These are phyloP conservation scores for Mus musculus DNA, from an alignment of 2,113 vertebrate genomes.

Conservation along the genomic window GRCm39 chrX:51781001-51781500, in stretches of 20 bases:
- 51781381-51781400: background rate
- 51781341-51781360: background rate
- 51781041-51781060: background rate
- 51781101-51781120: background rate
- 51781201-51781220: background rate
- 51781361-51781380: background rate
- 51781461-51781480: background rate
- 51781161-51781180: background rate
- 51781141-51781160: background rate
- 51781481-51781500: conserved; percentile 11
- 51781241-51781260: background rate
- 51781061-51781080: background rate
- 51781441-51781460: background rate
- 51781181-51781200: background rate
- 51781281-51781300: background rate
- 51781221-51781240: background rate
- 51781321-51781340: conserved; percentile 4
- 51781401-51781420: background rate
- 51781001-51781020: background rate
- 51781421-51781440: background rate
- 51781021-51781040: background rate
- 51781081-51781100: background rate
- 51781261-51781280: background rate
- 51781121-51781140: background rate
- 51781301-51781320: background rate